Evolutionary conservation across 1,140 invertebrate genomes (phyloP).

Genomic region (Paraescarpia echinospica): DNA sequence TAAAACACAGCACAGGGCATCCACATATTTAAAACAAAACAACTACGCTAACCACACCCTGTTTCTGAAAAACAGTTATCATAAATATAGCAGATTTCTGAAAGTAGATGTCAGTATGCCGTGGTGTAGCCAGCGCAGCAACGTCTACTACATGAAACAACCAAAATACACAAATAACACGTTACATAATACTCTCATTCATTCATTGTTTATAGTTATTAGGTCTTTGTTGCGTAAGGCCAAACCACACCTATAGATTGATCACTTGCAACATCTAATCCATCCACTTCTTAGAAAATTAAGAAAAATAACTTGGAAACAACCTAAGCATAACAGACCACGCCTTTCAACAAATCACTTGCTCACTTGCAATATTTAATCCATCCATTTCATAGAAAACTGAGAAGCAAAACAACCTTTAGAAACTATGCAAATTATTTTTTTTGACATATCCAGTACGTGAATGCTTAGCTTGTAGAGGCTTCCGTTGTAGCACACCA

Average conservation of each 20-base stretch:
- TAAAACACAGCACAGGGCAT: background rate
- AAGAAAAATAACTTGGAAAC: too few relatives aligned
- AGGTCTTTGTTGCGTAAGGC: background rate
- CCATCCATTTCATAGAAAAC: background rate
- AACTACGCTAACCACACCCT: background rate
- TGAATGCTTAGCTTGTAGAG: too few relatives aligned
- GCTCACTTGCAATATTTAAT: background rate
- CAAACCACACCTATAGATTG: background rate
- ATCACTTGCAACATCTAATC: background rate
- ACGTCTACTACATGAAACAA: background rate
- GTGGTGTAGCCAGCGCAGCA: background rate
- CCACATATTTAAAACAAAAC: background rate
- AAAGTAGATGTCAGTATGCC: background rate
- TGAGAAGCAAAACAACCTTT: too few relatives aligned
- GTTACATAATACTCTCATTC: background rate
- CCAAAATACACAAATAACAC: background rate
- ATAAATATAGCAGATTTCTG: background rate
- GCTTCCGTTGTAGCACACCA: too few relatives aligned
- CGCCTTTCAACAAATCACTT: too few relatives aligned
- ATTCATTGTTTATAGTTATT: background rate
- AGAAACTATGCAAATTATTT: too few relatives aligned
- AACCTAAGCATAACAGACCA: too few relatives aligned
- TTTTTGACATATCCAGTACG: too few relatives aligned
- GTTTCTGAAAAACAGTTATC: background rate
- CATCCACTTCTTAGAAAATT: background rate